Evolutionary conservation across 2,113 vertebrate species (phyloP).

Genomic region (Hyperopisus bebe): DNA sequence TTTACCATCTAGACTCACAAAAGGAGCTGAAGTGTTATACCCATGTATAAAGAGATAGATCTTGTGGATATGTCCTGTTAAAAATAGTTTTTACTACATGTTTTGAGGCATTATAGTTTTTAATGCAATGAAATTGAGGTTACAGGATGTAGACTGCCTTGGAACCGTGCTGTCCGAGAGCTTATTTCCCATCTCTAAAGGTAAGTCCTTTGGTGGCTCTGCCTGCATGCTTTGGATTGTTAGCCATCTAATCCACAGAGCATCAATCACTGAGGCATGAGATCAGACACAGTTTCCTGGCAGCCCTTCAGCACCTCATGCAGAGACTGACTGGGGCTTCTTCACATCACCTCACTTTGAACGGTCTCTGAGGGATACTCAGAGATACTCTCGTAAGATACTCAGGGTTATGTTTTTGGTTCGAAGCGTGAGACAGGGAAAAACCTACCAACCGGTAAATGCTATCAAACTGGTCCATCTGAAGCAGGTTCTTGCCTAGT

Average conservation of each 20-base stretch:
- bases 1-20: neutral
- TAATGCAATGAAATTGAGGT: neutral
- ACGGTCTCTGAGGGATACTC: neutral
- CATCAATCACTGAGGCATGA: neutral
- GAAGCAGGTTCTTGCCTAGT: neutral
- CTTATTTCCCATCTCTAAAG: neutral
- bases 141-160: neutral
- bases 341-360: neutral
- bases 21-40: neutral
- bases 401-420: neutral
- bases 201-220: too few species aligned
- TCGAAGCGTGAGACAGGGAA: neutral
- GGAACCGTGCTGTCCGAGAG: neutral
- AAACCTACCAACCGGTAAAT: neutral
- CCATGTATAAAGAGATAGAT: neutral
- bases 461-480: neutral
- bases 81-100: neutral
- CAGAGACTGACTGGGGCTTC: neutral
- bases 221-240: neutral
- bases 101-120: neutral
- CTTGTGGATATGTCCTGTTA: neutral
- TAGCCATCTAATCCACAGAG: neutral
- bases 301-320: neutral
- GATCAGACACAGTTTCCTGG: neutral
- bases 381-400: too few species aligned